Evolutionary conservation across 37 sponge, comb jelly and placozoan genomes (phyloP), one percentile per base, ranked within the genome.

Genomic region (Bolinopsis microptera): DNA sequence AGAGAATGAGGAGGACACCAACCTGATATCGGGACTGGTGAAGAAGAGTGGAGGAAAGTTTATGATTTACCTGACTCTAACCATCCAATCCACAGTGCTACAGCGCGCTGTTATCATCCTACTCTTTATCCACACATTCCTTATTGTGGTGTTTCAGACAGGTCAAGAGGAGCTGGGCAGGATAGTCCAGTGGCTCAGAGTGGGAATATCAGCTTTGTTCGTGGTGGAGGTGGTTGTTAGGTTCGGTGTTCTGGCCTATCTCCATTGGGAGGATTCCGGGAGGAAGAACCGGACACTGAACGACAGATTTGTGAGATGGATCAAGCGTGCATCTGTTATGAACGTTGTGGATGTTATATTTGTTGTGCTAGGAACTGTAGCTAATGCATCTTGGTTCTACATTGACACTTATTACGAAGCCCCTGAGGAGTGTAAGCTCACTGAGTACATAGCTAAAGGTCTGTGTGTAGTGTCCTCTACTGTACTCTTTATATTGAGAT

Each of bases 31-130:
- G 25, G 27, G 31, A 23, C 25, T 72, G 31, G 75, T 72, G 31
- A n/a, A 28, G 75, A 72, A 72, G 75, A 72, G 75, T 72, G 75
- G 31, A 8, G 75, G 75, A 72, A 72, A 72, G 31, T n/a, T n/a
- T n/a, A 72, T 28, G 75, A 72, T 72, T 5, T 72, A 72, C 75
- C 75, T 72, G 75, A 72, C 75, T 21, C 75, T 72, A 5, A 30
- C 31, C n/a, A 72, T 72, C 75, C 75, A 72, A 21, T 72, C 75
- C 3, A n/a, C 75, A 24, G 75, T 21, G 31, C 75, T 72, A n/a
- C 75, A 72, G 18, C 75, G 75, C 27, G 31, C 18, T 21, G 31
- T 72, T 30, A 72, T 72, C 75, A 72, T 72, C 25, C 75, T 72
- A 8, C 75, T 72, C 27, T 30, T 72, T 5, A 5, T 72, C 75